Evolutionary conservation across 2,888 invertebrate genomes (phyloP).

Genomic region (Incurvaria masculella): DNA sequence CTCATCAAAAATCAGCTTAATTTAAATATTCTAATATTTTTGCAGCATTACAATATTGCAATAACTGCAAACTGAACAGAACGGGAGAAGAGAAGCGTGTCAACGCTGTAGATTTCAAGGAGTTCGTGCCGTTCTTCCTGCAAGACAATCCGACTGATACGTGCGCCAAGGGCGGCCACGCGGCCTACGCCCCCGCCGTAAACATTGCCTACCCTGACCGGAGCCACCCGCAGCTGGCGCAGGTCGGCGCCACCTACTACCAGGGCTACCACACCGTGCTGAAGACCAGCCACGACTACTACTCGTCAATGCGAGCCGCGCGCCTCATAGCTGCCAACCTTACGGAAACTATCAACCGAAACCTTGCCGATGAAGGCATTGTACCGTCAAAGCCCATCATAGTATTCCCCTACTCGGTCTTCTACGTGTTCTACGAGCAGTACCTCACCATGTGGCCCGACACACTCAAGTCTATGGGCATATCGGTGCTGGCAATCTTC

Average conservation of each 20-base stretch:
- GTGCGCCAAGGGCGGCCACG: constrained; percentile 84
- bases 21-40: too few relatives aligned
- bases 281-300: constrained; percentile 87
- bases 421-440: constrained; percentile 99
- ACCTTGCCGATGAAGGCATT: constrained; percentile 46
- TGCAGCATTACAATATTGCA: constrained; percentile 26
- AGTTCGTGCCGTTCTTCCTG: constrained; percentile 77
- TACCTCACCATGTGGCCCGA: constrained; percentile 95
- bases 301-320: constrained; percentile 80
- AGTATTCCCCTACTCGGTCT: constrained; percentile 89
- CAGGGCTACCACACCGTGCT: constrained; percentile 94
- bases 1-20: too few relatives aligned
- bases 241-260: constrained; percentile 80
- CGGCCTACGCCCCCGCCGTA: constrained; percentile 74
- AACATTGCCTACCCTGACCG: constrained; percentile 48
- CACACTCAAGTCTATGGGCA: constrained; percentile 80
- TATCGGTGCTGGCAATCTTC: constrained; percentile 91
- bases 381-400: constrained; percentile 46
- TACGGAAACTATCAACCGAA: constrained; percentile 67
- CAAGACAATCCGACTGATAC: constrained; percentile 71
- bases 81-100: constrained; percentile 58
- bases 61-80: constrained; percentile 48
- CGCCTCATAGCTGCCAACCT: constrained; percentile 79
- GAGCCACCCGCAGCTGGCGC: constrained; percentile 31
- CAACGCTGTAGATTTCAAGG: constrained; percentile 58